phyloP scores from a whole-genome alignment of 2,888 invertebrate genomes.

The Gisinianus flammeolus region DNA sequence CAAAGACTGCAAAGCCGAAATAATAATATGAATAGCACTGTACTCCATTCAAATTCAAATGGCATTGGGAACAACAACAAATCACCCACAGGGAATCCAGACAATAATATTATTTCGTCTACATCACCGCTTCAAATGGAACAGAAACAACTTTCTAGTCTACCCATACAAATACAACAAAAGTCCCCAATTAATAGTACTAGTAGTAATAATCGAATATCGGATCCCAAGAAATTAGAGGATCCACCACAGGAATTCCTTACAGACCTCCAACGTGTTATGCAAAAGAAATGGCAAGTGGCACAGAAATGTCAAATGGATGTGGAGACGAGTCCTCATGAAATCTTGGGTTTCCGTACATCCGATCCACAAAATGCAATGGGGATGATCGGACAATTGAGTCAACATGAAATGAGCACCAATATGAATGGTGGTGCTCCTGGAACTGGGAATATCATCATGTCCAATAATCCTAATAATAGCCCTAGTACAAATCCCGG shows the following conservation, averaged over 20 bases:
- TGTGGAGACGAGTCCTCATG: constrained; percentile 85
- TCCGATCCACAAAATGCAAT: neutral
- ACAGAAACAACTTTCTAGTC: constrained; percentile 61
- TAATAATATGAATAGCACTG: constrained; percentile 36
- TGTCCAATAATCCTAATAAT: neutral
- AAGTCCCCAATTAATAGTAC: constrained; percentile 63
- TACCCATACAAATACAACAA: neutral
- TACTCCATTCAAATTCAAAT: constrained; percentile 64
- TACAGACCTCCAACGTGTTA: constrained; percentile 86
- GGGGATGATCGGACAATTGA: neutral
- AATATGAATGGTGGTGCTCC: neutral
- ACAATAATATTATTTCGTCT: constrained; percentile 9
- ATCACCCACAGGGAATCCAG: constrained; percentile 64
- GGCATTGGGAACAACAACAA: constrained; percentile 57
- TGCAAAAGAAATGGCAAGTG: constrained; percentile 82
- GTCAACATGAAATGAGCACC: neutral
- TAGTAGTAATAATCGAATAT: constrained; percentile 71
- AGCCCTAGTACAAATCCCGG: neutral
- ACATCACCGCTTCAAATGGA: neutral
- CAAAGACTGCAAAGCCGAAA: constrained; percentile 56
- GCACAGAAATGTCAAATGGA: constrained; percentile 90
- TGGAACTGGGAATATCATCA: neutral
- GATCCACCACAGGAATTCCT: constrained; percentile 72
- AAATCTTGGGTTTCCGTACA: constrained; percentile 82
- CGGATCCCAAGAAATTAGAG: constrained; percentile 59